A percentile compares a stretch with the other conserved stretches of the same genome.
Evolutionary conservation across 2,888 invertebrate species (phyloP).

Genomic region (Scaptomyza caliginosa): DNA sequence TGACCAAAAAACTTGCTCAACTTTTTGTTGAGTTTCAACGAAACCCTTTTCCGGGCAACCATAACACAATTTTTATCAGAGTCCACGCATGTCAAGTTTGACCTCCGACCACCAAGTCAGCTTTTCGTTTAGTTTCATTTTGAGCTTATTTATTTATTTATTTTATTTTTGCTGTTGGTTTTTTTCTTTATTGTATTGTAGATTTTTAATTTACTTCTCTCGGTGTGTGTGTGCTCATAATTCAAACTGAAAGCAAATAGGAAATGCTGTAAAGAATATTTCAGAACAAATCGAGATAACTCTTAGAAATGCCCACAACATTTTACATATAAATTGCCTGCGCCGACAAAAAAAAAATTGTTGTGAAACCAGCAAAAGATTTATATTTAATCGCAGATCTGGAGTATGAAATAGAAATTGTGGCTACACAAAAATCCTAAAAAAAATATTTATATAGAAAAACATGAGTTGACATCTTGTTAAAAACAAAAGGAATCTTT

Average conservation of each 20-base stretch:
- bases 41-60: conserved; percentile 28
- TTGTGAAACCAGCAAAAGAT: conserved; percentile 47
- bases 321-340: conserved; percentile 73
- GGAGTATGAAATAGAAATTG: conserved; percentile 2
- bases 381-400: conserved; percentile 44
- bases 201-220: conserved; percentile 66
- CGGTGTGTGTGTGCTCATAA: conserved; percentile 52
- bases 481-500: too few relatives aligned
- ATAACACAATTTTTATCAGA: conserved; percentile 61
- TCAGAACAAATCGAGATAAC: conserved; percentile 42
- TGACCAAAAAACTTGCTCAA: conserved; percentile 34
- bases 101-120: conserved; percentile 19
- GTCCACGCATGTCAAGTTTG: conserved; percentile 54
- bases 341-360: conserved; percentile 54
- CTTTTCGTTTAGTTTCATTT: conserved; percentile 42
- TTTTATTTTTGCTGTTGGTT: conserved; percentile 12
- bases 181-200: background rate
- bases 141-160: conserved; percentile 36
- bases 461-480: background rate
- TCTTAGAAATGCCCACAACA: conserved; percentile 35
- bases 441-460: conserved; percentile 9
- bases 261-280: conserved; percentile 30
- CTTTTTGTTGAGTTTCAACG: conserved; percentile 25
- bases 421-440: background rate
- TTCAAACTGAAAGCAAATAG: conserved; percentile 69